phyloP scores from a whole-genome alignment of 2,888 invertebrate species.

The Meghimatium bilineatum region DNA sequence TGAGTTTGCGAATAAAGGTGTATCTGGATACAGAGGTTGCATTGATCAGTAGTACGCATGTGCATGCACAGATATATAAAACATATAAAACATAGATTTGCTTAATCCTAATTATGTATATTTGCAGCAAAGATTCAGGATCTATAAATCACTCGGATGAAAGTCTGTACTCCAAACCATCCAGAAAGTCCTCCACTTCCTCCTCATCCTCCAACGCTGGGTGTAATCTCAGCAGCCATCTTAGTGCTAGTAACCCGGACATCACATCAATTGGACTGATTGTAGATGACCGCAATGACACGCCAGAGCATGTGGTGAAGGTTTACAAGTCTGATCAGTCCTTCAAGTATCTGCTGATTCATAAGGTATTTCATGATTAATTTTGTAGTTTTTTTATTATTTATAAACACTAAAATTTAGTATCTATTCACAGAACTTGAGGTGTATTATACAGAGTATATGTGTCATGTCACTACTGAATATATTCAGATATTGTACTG shows the following conservation, averaged over 20 bases:
- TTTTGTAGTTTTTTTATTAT: no score
- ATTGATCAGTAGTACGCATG: no score
- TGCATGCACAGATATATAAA: no score
- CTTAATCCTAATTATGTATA: background rate
- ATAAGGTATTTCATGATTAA: constrained; percentile 82
- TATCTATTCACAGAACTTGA: no score
- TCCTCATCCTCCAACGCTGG: constrained; percentile 66
- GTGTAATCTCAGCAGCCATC: constrained; percentile 64
- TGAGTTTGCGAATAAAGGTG: no score
- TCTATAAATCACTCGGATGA: constrained; percentile 72
- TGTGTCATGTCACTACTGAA: no score
- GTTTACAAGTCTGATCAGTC: constrained; percentile 94
- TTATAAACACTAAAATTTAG: no score
- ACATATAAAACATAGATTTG: no score
- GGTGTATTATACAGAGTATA: no score
- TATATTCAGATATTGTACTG: no score
- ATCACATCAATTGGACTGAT: constrained; percentile 61
- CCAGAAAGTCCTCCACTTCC: constrained; percentile 63
- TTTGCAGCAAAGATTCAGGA: constrained; percentile 61
- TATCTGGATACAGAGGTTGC: no score
- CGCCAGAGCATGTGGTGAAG: constrained; percentile 96
- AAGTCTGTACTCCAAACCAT: constrained; percentile 63
- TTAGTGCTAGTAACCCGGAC: constrained; percentile 75
- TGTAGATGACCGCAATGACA: constrained; percentile 65
- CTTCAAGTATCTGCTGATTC: constrained; percentile 96